These are phyloP conservation scores for Tenthredo amoena DNA, from an alignment of 2,888 invertebrate genomes.

Conservation along the genomic window DNA sequence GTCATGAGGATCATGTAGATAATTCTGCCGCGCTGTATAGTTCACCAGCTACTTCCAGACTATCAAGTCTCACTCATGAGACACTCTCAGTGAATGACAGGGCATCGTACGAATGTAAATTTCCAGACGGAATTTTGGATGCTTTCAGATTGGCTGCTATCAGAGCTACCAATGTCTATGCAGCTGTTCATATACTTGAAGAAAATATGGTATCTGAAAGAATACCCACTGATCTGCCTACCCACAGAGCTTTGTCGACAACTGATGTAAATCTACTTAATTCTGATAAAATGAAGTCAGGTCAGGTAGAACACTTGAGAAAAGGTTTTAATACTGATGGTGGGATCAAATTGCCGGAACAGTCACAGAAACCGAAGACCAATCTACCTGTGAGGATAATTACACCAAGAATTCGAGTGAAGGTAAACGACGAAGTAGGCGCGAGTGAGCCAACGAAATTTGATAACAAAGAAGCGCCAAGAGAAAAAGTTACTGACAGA, in stretches of 20 bases:
- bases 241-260: neutral
- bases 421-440: neutral
- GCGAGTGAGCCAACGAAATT: neutral
- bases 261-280: neutral
- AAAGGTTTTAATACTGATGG: neutral
- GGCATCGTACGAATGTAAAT: neutral
- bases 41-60: neutral
- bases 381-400: neutral
- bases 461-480: neutral
- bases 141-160: conserved; percentile 60
- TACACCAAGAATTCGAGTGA: neutral
- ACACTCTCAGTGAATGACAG: conserved; percentile 5
- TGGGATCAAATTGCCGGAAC: neutral
- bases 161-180: conserved; percentile 59
- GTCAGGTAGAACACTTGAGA: neutral
- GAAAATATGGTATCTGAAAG: conserved; percentile 33
- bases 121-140: conserved; percentile 58
- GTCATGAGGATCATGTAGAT: neutral
- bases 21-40: neutral
- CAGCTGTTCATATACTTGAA: conserved; percentile 60
- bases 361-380: neutral
- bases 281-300: neutral
- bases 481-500: neutral
- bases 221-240: neutral
- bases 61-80: neutral